Conservation (phyloP, 2,797 vertebrate genomes). For the Parauchenoglanis ngamensis region DNA sequence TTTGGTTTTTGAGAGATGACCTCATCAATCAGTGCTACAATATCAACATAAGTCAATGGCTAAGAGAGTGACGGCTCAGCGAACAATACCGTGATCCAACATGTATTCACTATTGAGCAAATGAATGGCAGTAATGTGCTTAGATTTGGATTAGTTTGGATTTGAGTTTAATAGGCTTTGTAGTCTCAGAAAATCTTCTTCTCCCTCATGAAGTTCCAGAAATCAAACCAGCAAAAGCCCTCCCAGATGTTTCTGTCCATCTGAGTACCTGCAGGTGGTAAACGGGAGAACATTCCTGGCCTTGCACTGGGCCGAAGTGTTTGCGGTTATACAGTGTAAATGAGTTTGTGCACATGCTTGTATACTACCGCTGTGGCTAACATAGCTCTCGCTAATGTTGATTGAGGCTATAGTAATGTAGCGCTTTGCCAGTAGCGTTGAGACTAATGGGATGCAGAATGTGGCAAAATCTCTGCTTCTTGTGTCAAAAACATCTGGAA, state of each 20-base stretch:
- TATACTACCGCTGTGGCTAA: conserved; percentile 31
- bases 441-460: conserved; percentile 10
- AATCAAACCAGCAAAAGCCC: background rate
- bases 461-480: conserved; percentile 5
- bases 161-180: background rate
- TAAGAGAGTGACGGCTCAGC: background rate
- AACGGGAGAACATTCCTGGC: background rate
- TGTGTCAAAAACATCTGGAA: conserved; percentile 13
- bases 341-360: conserved; percentile 32
- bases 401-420: conserved; percentile 10
- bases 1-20: background rate
- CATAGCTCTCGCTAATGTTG: conserved; percentile 36
- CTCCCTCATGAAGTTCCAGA: background rate
- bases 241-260: background rate
- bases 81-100: background rate
- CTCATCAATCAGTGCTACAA: background rate
- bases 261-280: background rate
- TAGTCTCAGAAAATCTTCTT: background rate
- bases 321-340: conserved; percentile 39
- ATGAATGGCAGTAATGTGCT: background rate
- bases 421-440: background rate
- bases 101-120: background rate
- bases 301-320: background rate
- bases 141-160: background rate
- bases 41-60: background rate